phyloP scores from a whole-genome alignment of 2,113 vertebrate species.

The Channa argus region DNA sequence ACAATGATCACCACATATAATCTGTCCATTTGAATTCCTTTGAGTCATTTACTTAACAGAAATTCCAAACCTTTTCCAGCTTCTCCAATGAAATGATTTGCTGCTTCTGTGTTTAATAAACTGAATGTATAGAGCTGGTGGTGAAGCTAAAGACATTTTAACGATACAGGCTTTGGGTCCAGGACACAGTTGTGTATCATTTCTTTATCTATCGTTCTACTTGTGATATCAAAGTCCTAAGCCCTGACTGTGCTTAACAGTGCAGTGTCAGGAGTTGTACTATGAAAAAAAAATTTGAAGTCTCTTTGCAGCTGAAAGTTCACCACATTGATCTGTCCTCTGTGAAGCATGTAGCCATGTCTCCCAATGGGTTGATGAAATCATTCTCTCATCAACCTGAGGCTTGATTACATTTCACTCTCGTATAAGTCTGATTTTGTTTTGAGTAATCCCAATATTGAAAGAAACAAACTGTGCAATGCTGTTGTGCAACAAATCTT shows the following conservation, averaged over 20 bases:
- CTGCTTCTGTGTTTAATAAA: not conserved
- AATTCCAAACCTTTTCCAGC: too few species aligned
- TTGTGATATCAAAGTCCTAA: not conserved
- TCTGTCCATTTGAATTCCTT: too few species aligned
- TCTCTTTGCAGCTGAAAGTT: conserved; percentile 46
- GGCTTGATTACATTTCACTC: not conserved
- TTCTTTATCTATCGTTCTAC: not conserved
- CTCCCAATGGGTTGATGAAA: conserved; percentile 15
- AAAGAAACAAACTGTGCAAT: too few species aligned
- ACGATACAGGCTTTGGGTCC: too few species aligned
- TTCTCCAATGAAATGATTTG: not conserved
- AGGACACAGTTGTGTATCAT: not conserved
- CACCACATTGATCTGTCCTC: conserved; percentile 30
- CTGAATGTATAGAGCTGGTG: not conserved
- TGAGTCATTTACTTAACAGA: too few species aligned
- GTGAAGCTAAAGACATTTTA: not conserved
- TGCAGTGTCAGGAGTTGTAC: not conserved
- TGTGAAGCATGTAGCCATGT: conserved; percentile 3
- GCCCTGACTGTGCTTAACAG: not conserved
- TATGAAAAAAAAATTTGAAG: not conserved
- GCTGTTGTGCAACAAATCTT: too few species aligned
- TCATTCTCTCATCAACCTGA: conserved; percentile 1
- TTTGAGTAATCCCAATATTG: too few species aligned
- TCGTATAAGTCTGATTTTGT: too few species aligned
- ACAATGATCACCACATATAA: too few species aligned